phyloP scores from a whole-genome alignment of 2,797 vertebrate species.

The Alectoris magna region DNA sequence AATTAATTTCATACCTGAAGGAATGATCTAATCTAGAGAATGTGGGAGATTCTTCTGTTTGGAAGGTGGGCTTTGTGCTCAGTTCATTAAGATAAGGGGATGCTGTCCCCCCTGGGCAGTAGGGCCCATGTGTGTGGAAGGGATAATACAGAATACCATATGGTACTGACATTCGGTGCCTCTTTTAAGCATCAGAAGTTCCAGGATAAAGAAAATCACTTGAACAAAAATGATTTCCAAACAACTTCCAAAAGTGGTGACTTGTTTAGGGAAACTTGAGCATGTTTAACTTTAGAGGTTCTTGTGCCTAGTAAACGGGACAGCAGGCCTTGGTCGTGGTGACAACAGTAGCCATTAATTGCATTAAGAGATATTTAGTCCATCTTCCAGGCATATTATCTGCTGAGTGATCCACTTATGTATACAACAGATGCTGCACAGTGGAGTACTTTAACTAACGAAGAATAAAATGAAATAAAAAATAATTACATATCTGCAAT shows the following conservation, averaged over 20 bases:
- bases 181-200: neutral
- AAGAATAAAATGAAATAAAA: neutral
- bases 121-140: fast-evolving
- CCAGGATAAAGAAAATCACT: neutral
- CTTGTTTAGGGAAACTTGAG: neutral
- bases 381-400: neutral
- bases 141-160: neutral
- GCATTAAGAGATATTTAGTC: neutral
- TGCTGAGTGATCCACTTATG: neutral
- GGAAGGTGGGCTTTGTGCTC: neutral
- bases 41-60: neutral
- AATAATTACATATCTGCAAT: neutral
- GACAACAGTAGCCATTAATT: neutral
- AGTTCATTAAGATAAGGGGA: neutral
- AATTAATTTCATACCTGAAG: slow-evolving; percentile 13
- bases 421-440: neutral
- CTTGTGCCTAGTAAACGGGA: neutral
- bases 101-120: fast-evolving
- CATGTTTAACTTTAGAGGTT: neutral
- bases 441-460: neutral
- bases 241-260: neutral
- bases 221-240: neutral
- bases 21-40: neutral
- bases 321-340: neutral
- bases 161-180: neutral